Evolutionary conservation across 2,113 vertebrate species (phyloP).

Genomic region (Platysteira castanea): DNA sequence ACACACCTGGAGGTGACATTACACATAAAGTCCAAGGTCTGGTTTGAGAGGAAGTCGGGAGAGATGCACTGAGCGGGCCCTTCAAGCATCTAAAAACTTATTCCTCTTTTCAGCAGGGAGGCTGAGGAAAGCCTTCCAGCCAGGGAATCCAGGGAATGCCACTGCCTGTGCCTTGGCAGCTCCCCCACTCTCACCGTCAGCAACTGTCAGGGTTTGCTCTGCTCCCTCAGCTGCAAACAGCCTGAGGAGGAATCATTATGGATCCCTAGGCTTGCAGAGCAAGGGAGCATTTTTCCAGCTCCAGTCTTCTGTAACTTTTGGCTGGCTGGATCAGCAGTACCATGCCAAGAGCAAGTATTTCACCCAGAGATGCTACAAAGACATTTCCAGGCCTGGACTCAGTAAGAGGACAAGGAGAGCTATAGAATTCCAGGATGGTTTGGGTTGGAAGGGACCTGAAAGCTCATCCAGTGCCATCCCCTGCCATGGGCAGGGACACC

Average conservation of each 20-base stretch:
- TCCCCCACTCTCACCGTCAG: neutral
- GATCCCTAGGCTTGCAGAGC: neutral
- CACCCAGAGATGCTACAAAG: neutral
- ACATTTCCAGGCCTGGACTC: neutral
- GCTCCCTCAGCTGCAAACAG: neutral
- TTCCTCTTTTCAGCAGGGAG: neutral
- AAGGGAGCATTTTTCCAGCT: neutral
- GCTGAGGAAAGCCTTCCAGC: neutral
- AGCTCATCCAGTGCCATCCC: neutral
- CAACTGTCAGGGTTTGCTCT: neutral
- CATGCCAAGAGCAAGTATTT: neutral
- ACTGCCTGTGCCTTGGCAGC: neutral
- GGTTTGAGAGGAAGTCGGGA: neutral
- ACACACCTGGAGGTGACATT: neutral
- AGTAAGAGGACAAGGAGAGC: neutral
- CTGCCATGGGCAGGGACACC: neutral
- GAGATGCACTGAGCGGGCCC: neutral
- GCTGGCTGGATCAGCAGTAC: neutral
- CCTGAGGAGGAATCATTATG: neutral
- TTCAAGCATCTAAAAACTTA: neutral
- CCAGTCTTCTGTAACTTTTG: neutral
- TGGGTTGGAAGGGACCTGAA: neutral
- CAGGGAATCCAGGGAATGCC: neutral
- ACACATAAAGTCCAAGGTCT: neutral
- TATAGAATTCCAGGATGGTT: neutral